Base-by-base conservation (phyloP, 2,888 invertebrate genomes). In the Metopia argyrocephala region DNA sequence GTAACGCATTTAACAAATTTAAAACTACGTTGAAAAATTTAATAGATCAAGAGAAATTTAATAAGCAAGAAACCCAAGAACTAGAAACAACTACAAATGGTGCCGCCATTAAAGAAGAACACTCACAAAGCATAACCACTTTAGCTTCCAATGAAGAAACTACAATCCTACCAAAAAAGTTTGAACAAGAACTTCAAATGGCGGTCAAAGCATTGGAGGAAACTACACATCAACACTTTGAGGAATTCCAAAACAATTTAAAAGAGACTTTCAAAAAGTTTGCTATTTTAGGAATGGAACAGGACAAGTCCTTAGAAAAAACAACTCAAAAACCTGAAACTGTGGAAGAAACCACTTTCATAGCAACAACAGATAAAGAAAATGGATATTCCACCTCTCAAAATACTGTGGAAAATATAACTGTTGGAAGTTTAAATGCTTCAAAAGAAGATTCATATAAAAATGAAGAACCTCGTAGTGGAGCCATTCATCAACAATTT, bases 231-330 rank as follows among this genome's bases (percentile, higher is more conserved):
- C 28, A 68, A n/a, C 66, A 68, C 25, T 68, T 68, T 18, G 54
- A 68, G 45, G 54, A 68, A 56, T 68, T 68, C 18, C 66, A 76
- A 56, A 68, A 52, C 50, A 68, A 61, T 68, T 50, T 76, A 5
- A 52, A 76, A 54, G 54, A 76, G 18, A 56, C 68, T 12, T 61
- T 66, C 7, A 52, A 64, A 64, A 64, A 68, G n/a, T 27, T 71
- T 3, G 48, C 56, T 0, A 45, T 46, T 18, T 64, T n/a, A 45
- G 38, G 20, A 25, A n/a, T 18, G 6, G 69, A 64, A 31, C 28
- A 38, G 20, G 20, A 20, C 6, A 56, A 27, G 28, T 38, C 38
- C 6, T 3, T 20, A 7, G 48, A 1, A 31, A 31, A 12, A 12
- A 38, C 38, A 38, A 38, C 38, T 15, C 38, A 38, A 3, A 15